Evolutionary conservation across 2,888 invertebrate species (phyloP), one percentile per base, ranked within the genome.

Genomic region (Drosophila limbata): DNA sequence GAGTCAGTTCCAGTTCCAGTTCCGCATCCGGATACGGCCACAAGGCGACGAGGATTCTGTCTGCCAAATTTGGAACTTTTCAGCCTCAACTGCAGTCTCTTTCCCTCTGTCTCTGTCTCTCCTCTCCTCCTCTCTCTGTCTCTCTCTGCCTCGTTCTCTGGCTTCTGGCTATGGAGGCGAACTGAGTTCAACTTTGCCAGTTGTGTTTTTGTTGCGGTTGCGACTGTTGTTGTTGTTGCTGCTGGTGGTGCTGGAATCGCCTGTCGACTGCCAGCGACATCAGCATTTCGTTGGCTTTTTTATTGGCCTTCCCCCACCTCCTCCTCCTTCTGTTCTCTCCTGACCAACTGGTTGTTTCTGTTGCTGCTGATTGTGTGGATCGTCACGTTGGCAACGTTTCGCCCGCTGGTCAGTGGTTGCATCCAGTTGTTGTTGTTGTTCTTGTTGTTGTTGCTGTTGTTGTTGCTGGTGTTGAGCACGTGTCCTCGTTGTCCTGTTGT

Each of bases 11-110:
- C 39, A 28, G 39, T 25, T 52, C 25, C 17, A n/a, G 47, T 15
- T 48, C 1, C 50, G 31, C 19, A 25, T 56, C 6, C 73, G 80
- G 74, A 66, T 70, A 53, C 63, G 62, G 64, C 65, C 66, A 52
- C 76, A 75, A 63, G 63, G 53, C 65, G 47, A 65, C 56, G 55
- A 64, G 79, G 40, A 40, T 48, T 72, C 72, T 74, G 89, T 84
- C 88, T 88, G 75, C 74, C 68, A 57, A 87, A 82, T 87, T 83
- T 79, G 56, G 68, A 89, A 89, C 88, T 87, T 80, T 87, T 78
- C 59, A 63, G 73, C 70, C 74, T 42, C 31, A 39, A 45, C 51
- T 48, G 40, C 64, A 64, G 68, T 61, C 50, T 69, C 61, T 31
- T 19, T 39, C 59, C 64, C 56, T 25, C 25, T 25, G 5, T 13